Base-by-base conservation (phyloP, 2,888 invertebrate species). In the Eupithecia pulchellata region DNA sequence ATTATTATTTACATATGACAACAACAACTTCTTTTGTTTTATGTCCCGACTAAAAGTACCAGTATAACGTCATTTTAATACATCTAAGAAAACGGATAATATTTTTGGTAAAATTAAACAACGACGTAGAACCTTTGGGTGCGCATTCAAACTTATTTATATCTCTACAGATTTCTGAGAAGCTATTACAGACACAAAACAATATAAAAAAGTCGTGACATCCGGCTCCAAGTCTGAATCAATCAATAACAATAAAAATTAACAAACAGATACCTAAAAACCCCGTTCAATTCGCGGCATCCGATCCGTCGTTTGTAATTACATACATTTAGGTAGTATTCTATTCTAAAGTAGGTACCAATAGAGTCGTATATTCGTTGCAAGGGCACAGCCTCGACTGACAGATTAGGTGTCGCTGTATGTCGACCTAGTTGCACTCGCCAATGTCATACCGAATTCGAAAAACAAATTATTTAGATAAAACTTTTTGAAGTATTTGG, bases 341-440 rank as follows among this genome's bases (percentile, higher is more conserved):
- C 32, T 57, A 34, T 27, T 6, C 66, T 70, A 64, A n/a, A 66
- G 77, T 79, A 73, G 78, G 81, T 82, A 82, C 78, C 75, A 29
- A 57, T 57, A 29, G 27, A 57, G 57, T 29, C 29, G 32, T 32
- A 61, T 80, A 77, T 79, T 78, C 71, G 78, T 75, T 65, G 77
- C 86, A 88, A 88, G 88, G 88, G 78, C 83, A 52, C 20, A 81
- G 68, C 88, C 88, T 88, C 85, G 88, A 67, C 67, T 71, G 69
- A 20, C 70, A 78, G 82, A 80, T 87, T 77, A 70, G 72, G 79
- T 87, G 85, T 81, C 86, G 47, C 39, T 30, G 63, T 66, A 71
- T 67, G 55, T 66, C 30, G 60, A 64, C 67, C 68, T 66, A 66
- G 47, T 36, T 69, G 62, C 61, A 73, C 64, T 55, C 60, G 60